These are phyloP conservation scores for Fringilla coelebs DNA, from an alignment of 2,797 vertebrate genomes.

Conservation along the genomic window DNA sequence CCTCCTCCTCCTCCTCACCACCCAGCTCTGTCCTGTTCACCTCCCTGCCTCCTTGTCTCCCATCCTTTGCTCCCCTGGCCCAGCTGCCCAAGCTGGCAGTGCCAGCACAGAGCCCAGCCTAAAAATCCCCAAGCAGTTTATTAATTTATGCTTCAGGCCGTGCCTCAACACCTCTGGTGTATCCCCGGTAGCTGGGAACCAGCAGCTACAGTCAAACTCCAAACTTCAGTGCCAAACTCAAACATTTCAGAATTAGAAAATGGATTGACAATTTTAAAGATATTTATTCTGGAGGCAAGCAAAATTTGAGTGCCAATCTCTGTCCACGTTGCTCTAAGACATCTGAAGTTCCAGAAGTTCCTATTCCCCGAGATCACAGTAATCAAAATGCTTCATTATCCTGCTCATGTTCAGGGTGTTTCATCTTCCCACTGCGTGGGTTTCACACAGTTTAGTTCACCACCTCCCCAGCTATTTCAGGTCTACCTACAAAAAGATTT, in stretches of 20 bases:
- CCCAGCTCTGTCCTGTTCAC: not conserved
- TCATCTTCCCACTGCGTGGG: not conserved
- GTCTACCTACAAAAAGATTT: not conserved
- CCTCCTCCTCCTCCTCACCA: not conserved
- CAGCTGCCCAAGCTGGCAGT: slow-evolving; percentile 25
- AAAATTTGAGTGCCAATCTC: not conserved
- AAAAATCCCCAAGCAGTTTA: not conserved
- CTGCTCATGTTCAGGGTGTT: not conserved
- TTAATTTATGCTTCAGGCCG: not conserved
- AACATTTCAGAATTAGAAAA: not conserved
- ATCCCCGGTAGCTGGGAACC: not conserved
- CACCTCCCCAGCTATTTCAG: not conserved
- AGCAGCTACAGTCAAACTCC: not conserved
- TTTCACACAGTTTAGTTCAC: not conserved
- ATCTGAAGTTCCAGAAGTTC: not conserved
- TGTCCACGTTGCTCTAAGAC: not conserved
- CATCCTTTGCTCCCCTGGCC: not conserved
- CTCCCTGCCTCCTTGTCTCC: not conserved
- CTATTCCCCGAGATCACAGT: not conserved
- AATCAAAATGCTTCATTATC: not conserved
- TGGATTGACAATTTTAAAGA: not conserved
- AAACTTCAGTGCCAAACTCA: not conserved
- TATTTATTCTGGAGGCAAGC: not conserved
- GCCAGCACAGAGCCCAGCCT: not conserved
- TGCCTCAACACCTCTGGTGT: not conserved